These are phyloP conservation scores for Synergus gifuensis DNA, from an alignment of 2,888 invertebrate species.

Conservation along the genomic window DNA sequence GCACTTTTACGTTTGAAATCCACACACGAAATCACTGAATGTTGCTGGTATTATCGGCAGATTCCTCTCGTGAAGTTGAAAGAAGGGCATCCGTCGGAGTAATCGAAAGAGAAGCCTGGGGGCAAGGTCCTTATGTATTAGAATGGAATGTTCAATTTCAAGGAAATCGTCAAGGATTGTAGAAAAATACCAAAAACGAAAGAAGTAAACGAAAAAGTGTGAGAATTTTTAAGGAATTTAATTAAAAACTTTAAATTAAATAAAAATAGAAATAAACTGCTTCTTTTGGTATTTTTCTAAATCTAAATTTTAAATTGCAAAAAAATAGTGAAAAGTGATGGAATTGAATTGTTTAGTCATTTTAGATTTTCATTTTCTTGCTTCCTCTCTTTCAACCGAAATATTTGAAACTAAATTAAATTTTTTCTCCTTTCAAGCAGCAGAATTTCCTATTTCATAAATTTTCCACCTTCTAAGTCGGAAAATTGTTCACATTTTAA, in stretches of 20 bases:
- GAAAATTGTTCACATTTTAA: too few relatives aligned
- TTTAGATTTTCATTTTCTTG: too few relatives aligned
- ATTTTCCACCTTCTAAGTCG: background rate
- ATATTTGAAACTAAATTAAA: too few relatives aligned
- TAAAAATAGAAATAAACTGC: too few relatives aligned
- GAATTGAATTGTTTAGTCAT: too few relatives aligned
- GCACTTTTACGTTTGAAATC: slow-evolving; percentile 16
- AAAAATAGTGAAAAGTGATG: too few relatives aligned
- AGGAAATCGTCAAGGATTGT: slow-evolving; percentile 9
- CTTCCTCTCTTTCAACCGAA: too few relatives aligned
- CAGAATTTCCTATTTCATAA: background rate
- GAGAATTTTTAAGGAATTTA: background rate
- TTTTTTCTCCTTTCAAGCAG: too few relatives aligned
- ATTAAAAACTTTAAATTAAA: background rate
- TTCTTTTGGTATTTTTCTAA: too few relatives aligned
- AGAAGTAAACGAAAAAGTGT: background rate
- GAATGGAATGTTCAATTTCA: slow-evolving; percentile 24
- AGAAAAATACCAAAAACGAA: background rate
- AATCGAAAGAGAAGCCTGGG: slow-evolving; percentile 4
- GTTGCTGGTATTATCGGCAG: background rate
- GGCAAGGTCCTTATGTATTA: slow-evolving; percentile 12
- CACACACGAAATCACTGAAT: slow-evolving; percentile 19
- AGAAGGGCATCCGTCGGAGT: slow-evolving; percentile 32
- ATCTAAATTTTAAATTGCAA: too few relatives aligned
- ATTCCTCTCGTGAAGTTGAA: slow-evolving; percentile 16